A percentile compares a stretch with the other conserved stretches of the same genome.
phyloP scores from a whole-genome alignment of 2,888 invertebrate species.

The Nomada lathburiana region DNA sequence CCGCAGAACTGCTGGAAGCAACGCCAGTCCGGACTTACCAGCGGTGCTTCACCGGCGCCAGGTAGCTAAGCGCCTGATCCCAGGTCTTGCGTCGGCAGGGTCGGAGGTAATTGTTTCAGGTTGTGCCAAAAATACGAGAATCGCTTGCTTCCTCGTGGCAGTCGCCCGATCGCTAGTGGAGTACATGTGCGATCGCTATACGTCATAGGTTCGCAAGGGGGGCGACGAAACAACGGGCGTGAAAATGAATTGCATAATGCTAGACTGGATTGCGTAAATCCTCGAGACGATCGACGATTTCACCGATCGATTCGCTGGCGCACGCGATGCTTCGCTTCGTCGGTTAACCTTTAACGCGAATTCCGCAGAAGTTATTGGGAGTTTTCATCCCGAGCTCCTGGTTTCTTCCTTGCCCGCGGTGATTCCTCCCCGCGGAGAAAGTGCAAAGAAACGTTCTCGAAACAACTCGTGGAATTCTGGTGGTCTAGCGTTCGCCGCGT shows the following conservation, averaged over 20 bases:
- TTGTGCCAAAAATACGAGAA: not conserved
- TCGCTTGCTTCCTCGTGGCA: not conserved
- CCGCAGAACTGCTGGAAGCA: constrained; percentile 52
- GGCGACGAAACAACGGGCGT: not conserved
- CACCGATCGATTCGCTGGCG: constrained; percentile 60
- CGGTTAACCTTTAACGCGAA: constrained; percentile 60
- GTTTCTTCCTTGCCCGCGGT: not conserved
- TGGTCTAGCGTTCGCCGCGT: no score
- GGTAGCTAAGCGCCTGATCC: constrained; percentile 34
- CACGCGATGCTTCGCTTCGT: constrained; percentile 47
- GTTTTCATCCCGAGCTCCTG: constrained; percentile 12
- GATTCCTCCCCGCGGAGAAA: not conserved
- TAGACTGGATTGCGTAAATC: constrained; percentile 42
- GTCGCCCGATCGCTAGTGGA: not conserved
- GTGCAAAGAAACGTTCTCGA: constrained; percentile 8
- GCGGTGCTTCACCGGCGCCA: constrained; percentile 32
- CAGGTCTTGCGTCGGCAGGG: constrained; percentile 3
- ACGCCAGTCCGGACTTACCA: constrained; percentile 9
- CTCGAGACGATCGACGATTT: constrained; percentile 49
- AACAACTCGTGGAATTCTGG: not conserved
- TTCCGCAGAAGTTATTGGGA: constrained; percentile 46
- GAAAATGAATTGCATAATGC: constrained; percentile 50
- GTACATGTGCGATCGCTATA: not conserved
- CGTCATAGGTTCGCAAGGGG: not conserved
- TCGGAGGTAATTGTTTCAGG: not conserved